These are phyloP conservation scores for Drosophila monieri DNA, from an alignment of 2,888 invertebrate species.

Conservation along the genomic window DNA sequence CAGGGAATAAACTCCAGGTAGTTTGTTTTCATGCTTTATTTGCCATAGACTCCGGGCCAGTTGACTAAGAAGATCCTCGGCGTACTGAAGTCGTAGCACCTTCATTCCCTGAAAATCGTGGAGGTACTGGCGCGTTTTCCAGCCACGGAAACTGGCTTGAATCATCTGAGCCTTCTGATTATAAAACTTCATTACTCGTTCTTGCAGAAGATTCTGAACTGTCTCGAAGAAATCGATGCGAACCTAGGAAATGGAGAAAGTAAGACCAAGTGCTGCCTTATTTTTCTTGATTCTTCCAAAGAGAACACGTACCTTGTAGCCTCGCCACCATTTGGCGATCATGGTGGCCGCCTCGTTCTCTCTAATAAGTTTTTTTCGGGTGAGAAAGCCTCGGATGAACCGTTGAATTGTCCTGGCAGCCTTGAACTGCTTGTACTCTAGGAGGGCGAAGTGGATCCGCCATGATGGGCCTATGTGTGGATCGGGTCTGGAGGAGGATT, in stretches of 20 bases:
- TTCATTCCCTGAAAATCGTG: constrained; percentile 32
- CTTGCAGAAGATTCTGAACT: constrained; percentile 1
- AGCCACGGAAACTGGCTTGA: constrained; percentile 29
- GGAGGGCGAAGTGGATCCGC: background rate
- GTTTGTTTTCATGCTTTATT: background rate
- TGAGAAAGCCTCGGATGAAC: constrained; percentile 12
- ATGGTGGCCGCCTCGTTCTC: constrained; percentile 4
- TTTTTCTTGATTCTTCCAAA: background rate
- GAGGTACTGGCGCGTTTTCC: constrained; percentile 21
- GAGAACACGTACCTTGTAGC: background rate
- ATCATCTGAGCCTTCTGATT: background rate
- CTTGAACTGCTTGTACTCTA: constrained; percentile 34
- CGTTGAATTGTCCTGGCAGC: constrained; percentile 28
- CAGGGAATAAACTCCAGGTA: constrained; percentile 22
- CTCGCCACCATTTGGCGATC: constrained; percentile 25
- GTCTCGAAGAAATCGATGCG: background rate
- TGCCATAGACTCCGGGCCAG: constrained; percentile 4
- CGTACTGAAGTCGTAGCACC: constrained; percentile 15
- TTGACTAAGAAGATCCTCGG: constrained; percentile 30
- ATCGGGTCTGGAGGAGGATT: background rate
- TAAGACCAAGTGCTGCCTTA: background rate
- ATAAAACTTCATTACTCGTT: background rate
- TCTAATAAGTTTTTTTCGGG: background rate
- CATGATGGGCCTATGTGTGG: background rate
- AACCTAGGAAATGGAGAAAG: background rate